phyloP scores from a whole-genome alignment of 2,888 invertebrate species.

The Stenotaenia linearis region DNA sequence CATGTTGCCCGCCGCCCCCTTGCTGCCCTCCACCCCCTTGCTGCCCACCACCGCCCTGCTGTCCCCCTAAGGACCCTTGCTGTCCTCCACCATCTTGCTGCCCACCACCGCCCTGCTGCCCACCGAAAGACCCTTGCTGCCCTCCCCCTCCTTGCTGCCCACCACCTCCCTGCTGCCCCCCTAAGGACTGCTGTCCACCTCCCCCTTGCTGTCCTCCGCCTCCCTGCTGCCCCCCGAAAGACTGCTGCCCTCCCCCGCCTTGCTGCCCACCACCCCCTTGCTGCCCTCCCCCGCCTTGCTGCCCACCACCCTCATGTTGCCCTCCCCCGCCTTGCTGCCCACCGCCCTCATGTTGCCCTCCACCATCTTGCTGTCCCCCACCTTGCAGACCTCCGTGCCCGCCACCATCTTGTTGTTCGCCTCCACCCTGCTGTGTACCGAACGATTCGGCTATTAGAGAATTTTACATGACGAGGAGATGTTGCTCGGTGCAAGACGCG shows the following conservation, averaged over 20 bases:
- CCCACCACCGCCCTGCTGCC: neutral
- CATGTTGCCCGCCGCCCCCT: neutral
- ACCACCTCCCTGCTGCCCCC: neutral
- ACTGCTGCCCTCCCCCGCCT: no score
- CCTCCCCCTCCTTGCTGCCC: neutral
- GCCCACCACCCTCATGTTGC: neutral
- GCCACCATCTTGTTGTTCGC: neutral
- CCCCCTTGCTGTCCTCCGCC: neutral
- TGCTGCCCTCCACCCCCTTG: neutral
- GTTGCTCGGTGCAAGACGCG: conserved; percentile 46
- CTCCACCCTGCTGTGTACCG: neutral
- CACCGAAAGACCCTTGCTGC: neutral
- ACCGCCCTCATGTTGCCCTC: neutral
- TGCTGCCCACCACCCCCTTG: no score
- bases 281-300: neutral
- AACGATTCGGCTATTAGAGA: conserved; percentile 43
- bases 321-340: neutral
- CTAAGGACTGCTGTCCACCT: neutral
- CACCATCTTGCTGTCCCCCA: neutral
- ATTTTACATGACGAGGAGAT: conserved; percentile 50
- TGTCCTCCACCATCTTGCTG: no score
- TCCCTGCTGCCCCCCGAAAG: neutral
- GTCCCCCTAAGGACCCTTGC: neutral
- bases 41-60: neutral
- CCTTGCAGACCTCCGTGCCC: neutral